These are phyloP conservation scores for Papilio helenus DNA, from an alignment of 1,140 invertebrate genomes.

Conservation along the genomic window DNA sequence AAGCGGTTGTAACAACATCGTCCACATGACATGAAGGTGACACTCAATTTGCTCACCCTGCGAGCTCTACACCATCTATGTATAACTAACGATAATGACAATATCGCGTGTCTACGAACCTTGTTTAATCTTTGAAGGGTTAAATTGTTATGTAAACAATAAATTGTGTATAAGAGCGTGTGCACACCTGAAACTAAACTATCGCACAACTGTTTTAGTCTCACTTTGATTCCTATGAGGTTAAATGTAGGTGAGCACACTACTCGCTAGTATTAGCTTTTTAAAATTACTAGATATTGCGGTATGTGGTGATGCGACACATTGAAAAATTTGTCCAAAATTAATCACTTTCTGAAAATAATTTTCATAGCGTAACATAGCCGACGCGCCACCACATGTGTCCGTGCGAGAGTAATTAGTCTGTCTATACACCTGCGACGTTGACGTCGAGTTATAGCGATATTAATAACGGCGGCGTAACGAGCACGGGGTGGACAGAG, in stretches of 20 bases:
- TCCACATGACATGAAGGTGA: constrained; percentile 54
- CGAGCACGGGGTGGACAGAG: constrained; percentile 37
- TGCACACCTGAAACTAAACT: no score
- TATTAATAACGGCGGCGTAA: constrained; percentile 45
- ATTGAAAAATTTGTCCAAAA: background rate
- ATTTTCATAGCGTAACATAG: background rate
- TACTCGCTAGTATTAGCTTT: no score
- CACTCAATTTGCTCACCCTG: constrained; percentile 66
- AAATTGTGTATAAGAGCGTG: background rate
- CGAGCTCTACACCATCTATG: constrained; percentile 42
- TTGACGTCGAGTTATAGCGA: constrained; percentile 41
- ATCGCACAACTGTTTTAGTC: no score
- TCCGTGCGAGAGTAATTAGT: constrained; percentile 17
- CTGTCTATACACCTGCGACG: constrained; percentile 41
- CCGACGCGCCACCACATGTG: background rate
- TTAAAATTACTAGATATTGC: background rate
- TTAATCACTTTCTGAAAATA: background rate
- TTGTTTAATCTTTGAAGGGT: background rate
- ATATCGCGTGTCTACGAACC: constrained; percentile 45
- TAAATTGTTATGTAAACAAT: constrained; percentile 20
- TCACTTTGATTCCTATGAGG: no score
- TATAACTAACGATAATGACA: constrained; percentile 46
- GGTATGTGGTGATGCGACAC: background rate
- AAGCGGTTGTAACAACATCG: constrained; percentile 52
- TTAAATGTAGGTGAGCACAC: no score